Percentiles rank a stretch among this genome's conserved stretches.
phyloP scores from a whole-genome alignment of 2,888 invertebrate species.

The Synanthedon formicaeformis region DNA sequence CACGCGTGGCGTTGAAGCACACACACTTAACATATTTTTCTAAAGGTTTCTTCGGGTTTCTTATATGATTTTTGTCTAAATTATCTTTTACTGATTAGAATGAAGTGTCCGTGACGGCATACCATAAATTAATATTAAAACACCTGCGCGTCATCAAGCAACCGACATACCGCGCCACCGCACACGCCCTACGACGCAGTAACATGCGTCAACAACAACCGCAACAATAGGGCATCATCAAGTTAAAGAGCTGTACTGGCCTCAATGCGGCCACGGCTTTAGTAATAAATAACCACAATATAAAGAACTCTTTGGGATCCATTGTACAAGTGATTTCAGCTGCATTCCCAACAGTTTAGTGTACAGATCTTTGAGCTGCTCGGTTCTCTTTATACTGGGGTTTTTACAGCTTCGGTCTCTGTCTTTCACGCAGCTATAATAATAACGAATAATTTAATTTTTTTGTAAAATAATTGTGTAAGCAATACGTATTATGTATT shows the following conservation, averaged over 20 bases:
- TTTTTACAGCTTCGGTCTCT: neutral
- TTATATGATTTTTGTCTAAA: too few relatives aligned
- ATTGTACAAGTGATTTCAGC: neutral
- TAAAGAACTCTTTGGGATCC: neutral
- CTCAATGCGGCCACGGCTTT: conserved; percentile 1
- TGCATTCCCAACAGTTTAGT: neutral
- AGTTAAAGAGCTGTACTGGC: conserved; percentile 31
- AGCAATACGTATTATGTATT: too few relatives aligned
- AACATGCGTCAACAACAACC: conserved; percentile 64
- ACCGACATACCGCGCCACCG: conserved; percentile 14
- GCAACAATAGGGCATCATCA: conserved; percentile 48
- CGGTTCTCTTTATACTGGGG: neutral
- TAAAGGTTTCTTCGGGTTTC: too few relatives aligned
- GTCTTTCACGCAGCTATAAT: neutral
- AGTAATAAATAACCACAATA: neutral
- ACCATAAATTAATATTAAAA: too few relatives aligned
- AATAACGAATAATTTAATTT: neutral
- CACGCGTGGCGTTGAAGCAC: neutral
- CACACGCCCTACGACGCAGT: conserved; percentile 60
- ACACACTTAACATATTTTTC: neutral
- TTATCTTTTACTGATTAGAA: too few relatives aligned
- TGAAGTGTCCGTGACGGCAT: too few relatives aligned
- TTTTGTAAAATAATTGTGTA: too few relatives aligned
- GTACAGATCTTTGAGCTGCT: too few relatives aligned
- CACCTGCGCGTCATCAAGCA: neutral